Percentiles rank a stretch among this genome's conserved stretches.
These are phyloP conservation scores for Sebastes fasciatus DNA, from an alignment of 2,113 vertebrate genomes.

Conservation along the genomic window DNA sequence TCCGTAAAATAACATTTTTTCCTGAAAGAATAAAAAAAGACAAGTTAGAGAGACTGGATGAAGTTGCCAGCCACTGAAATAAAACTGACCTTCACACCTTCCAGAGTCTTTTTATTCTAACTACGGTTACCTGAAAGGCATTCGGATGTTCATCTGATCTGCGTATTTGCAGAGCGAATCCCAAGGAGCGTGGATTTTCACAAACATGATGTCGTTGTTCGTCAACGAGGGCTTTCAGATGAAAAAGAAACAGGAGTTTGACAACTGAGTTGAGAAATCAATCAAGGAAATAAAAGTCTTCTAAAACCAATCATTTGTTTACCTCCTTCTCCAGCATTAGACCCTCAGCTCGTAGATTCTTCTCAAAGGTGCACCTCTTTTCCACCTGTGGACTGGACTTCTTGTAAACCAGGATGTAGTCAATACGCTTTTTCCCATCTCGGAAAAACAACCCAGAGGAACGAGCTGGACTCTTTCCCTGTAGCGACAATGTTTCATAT, in stretches of 20 bases:
- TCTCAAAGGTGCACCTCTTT: constrained; percentile 97
- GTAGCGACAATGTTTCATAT: constrained; percentile 4
- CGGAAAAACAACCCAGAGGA: constrained; percentile 92
- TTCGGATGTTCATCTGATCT: constrained; percentile 98
- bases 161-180: constrained; percentile 97
- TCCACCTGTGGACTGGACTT: constrained; percentile 96
- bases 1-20: constrained; percentile 99
- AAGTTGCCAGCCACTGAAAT: background rate
- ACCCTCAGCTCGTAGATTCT: constrained; percentile 95
- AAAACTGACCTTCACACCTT: background rate
- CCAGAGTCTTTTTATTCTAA: background rate
- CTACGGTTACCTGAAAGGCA: constrained; percentile 95
- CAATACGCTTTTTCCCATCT: constrained; percentile 96
- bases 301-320: background rate
- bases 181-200: constrained; percentile 98
- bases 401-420: constrained; percentile 98
- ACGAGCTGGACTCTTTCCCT: constrained; percentile 83
- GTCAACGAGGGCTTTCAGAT: constrained; percentile 91
- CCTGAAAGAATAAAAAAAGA: constrained; percentile 82
- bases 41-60: background rate
- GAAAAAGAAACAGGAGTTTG: background rate
- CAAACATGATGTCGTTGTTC: constrained; percentile 97
- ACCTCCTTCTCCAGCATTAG: constrained; percentile 99
- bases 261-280: background rate
- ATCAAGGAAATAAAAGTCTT: background rate